Conservation (phyloP, 2,888 invertebrate genomes). For the Iselma pallidipennis region DNA sequence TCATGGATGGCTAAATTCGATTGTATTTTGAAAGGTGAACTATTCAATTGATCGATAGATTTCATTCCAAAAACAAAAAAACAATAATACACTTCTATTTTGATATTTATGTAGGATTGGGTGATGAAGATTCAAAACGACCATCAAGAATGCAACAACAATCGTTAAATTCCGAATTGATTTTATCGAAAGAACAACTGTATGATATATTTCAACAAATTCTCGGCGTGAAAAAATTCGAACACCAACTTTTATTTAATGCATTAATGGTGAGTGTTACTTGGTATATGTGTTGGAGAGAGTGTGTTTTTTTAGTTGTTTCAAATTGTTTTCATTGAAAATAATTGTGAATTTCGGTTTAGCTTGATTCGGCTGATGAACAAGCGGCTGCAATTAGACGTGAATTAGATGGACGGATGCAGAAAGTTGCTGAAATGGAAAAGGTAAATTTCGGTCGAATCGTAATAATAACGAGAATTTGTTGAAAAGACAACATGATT, state of each 20-base stretch:
- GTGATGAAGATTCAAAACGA: constrained; percentile 86
- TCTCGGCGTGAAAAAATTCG: constrained; percentile 97
- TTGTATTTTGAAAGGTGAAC: constrained; percentile 90
- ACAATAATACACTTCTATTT: background rate
- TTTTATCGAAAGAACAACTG: constrained; percentile 97
- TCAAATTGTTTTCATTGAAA: background rate
- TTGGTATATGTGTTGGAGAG: background rate
- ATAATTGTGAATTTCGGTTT: constrained; percentile 33
- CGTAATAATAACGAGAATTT: constrained; percentile 5
- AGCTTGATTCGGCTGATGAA: constrained; percentile 99
- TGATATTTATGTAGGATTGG: constrained; percentile 58
- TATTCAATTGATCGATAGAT: background rate
- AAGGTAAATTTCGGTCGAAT: constrained; percentile 71
- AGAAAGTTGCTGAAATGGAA: constrained; percentile 96
- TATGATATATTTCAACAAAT: constrained; percentile 99
- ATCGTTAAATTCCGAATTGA: constrained; percentile 88
- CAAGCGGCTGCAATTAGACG: constrained; percentile 99
- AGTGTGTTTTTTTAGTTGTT: background rate
- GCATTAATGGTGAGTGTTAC: constrained; percentile 78
- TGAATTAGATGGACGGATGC: constrained; percentile 97
- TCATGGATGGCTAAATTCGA: constrained; percentile 99
- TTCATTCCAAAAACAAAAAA: constrained; percentile 14
- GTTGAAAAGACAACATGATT: constrained; percentile 26
- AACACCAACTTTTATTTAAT: constrained; percentile 98
- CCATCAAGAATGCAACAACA: constrained; percentile 88